These are phyloP conservation scores for Chromobotia macracanthus DNA, from an alignment of 2,797 vertebrate species.

Conservation along the genomic window DNA sequence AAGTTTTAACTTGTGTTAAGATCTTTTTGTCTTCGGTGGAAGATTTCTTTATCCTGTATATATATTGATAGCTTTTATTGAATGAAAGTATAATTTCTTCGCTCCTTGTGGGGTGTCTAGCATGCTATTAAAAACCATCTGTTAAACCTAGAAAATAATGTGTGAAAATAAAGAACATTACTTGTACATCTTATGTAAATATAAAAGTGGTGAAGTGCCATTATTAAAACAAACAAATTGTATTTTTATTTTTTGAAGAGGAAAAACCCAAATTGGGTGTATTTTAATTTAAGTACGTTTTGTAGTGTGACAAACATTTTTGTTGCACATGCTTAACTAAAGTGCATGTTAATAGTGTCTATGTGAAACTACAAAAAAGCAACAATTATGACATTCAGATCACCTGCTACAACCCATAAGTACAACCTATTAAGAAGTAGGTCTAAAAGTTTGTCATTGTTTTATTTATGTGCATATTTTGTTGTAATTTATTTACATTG, in stretches of 20 bases:
- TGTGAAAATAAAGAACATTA: no score
- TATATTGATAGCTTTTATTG: slow-evolving; percentile 94
- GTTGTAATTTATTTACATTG: neutral
- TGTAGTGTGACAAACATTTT: no score
- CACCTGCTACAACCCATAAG: no score
- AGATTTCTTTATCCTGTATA: slow-evolving; percentile 86
- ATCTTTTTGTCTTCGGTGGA: slow-evolving; percentile 82
- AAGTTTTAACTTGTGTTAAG: slow-evolving; percentile 82
- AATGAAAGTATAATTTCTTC: slow-evolving; percentile 86
- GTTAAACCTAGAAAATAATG: slow-evolving; percentile 85
- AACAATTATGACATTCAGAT: no score
- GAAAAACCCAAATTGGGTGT: neutral
- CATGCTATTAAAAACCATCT: slow-evolving; percentile 84
- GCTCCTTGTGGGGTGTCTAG: slow-evolving; percentile 86
- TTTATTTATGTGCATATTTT: neutral
- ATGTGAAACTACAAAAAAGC: no score
- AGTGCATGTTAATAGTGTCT: no score
- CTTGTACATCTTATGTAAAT: no score
- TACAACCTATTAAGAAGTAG: no score
- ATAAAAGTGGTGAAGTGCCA: no score
- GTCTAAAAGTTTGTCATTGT: neutral
- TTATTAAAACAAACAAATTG: neutral
- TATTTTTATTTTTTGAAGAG: slow-evolving; percentile 19
- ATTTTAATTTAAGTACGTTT: neutral
- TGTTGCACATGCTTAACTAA: no score